These are phyloP conservation scores for Diacarnus erythraeanus DNA, from an alignment of 37 sponge, comb jelly and placozoan genomes.

Conservation along the genomic window DNA sequence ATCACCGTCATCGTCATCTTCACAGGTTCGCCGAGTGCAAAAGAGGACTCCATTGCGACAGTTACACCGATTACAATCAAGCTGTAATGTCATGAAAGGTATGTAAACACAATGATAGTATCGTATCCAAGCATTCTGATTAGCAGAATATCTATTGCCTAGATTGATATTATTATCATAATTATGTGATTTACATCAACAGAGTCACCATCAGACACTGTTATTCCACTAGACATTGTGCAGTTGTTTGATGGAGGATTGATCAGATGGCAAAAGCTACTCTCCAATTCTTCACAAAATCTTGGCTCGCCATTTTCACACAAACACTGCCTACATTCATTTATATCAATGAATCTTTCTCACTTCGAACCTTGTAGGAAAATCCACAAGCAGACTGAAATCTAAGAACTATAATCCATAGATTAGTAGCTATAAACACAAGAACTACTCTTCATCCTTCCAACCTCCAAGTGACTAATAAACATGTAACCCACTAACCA, in stretches of 20 bases:
- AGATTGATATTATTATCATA: not conserved
- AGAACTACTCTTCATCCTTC: no score
- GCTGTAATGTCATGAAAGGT: not conserved
- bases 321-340: not conserved
- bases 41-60: not conserved
- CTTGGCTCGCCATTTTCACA: not conserved
- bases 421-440: not conserved
- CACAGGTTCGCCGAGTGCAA: not conserved
- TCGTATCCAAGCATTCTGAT: not conserved
- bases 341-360: not conserved
- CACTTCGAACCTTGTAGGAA: not conserved
- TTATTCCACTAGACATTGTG: not conserved
- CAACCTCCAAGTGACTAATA: no score
- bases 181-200: not conserved
- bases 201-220: not conserved
- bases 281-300: not conserved
- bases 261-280: not conserved
- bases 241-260: not conserved
- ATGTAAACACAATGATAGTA: not conserved
- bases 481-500: not conserved
- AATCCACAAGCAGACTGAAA: not conserved
- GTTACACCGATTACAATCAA: not conserved
- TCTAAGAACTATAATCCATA: not conserved
- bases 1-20: not conserved
- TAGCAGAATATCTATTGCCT: no score